Conservation (phyloP, 2,888 invertebrate genomes). For the Subacronicta megacephala region DNA sequence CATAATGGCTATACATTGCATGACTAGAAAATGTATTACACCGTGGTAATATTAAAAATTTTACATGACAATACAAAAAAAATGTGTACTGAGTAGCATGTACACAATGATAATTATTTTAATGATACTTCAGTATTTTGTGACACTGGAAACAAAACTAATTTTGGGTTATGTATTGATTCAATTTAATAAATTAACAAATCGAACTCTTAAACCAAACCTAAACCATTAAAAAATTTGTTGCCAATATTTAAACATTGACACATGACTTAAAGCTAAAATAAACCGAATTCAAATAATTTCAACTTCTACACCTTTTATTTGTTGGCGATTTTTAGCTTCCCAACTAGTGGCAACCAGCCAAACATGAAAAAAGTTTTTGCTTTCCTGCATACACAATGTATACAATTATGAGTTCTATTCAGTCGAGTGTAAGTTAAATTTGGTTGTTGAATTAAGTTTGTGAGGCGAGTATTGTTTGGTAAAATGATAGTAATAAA, state of each 20-base stretch:
- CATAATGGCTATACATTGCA: slow-evolving; percentile 4
- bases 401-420: slow-evolving; percentile 58
- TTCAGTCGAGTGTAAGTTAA: slow-evolving; percentile 49
- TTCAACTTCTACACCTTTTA: slow-evolving; percentile 78
- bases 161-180: too few species aligned
- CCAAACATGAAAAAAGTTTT: slow-evolving; percentile 70
- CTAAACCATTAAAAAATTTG: slow-evolving; percentile 10
- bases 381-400: slow-evolving; percentile 23
- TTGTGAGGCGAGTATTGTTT: slow-evolving; percentile 75
- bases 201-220: too few species aligned
- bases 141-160: too few species aligned
- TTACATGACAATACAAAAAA: too few species aligned
- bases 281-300: slow-evolving; percentile 77
- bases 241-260: slow-evolving; percentile 20
- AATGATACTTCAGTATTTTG: too few species aligned
- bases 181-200: too few species aligned
- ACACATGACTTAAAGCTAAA: slow-evolving; percentile 23
- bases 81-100: too few species aligned
- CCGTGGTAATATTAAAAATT: too few species aligned
- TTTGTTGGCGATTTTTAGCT: slow-evolving; percentile 66
- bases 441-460: slow-evolving; percentile 51
- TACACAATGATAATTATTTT: too few species aligned
- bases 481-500: slow-evolving; percentile 84
- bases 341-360: slow-evolving; percentile 76
- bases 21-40: not conserved